These are phyloP conservation scores for Lepeophtheirus nordmannii DNA, from an alignment of 2,888 invertebrate genomes.

Conservation along the genomic window DNA sequence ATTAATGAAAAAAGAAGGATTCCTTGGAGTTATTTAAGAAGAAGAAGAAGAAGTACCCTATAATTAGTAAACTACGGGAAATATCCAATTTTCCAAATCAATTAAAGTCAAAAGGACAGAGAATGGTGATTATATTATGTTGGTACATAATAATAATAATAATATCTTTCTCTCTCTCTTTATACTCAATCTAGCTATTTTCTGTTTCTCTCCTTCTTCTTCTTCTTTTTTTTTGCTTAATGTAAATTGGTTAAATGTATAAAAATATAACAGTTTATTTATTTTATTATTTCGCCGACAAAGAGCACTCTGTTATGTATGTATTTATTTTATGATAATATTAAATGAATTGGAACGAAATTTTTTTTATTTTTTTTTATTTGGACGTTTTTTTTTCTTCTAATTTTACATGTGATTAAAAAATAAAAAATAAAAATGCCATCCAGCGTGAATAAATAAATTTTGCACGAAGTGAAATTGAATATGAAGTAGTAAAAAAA, in stretches of 20 bases:
- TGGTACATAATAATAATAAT: not conserved
- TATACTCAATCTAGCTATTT: not conserved
- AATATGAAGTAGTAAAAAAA: not conserved
- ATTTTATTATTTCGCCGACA: not conserved
- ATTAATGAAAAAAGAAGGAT: no score
- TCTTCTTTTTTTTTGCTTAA: no score
- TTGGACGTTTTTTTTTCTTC: not conserved
- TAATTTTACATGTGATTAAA: constrained; percentile 7
- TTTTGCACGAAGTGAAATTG: constrained; percentile 6
- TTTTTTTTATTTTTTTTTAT: no score
- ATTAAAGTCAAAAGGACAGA: no score
- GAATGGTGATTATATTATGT: not conserved
- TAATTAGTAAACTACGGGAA: no score
- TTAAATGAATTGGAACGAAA: constrained; percentile 8
- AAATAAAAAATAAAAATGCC: no score
- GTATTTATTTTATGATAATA: constrained; percentile 5
- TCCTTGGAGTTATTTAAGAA: no score
- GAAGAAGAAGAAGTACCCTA: no score
- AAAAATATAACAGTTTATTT: not conserved
- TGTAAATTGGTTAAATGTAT: constrained; percentile 6
- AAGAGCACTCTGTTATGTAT: constrained; percentile 8
- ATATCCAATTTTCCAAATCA: no score
- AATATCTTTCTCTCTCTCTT: not conserved
- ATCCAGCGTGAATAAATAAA: not conserved
- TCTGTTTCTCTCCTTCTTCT: not conserved